Base-by-base conservation (phyloP, 2,888 invertebrate genomes). In the Hoplodrina blanda region DNA sequence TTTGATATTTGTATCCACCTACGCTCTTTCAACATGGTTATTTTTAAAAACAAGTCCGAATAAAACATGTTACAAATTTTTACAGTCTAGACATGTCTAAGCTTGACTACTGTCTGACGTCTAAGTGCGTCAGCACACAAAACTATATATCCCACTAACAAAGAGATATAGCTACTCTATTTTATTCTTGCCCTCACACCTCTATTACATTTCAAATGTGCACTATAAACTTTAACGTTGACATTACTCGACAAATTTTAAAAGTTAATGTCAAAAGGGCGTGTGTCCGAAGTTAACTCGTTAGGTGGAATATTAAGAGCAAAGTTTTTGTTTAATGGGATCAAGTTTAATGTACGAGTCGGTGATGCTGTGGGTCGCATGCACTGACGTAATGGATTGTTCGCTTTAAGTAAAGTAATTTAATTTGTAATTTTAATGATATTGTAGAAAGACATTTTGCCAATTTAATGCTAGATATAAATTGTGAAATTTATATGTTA, bases 241-340 rank as follows among this genome's bases (percentile, higher is more conserved):
- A 73, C 81, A 82, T 82, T 76, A 79, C 57, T 69, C 59, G 76
- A 70, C 79, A 70, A 80, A 83, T 85, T 80, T 86, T 86, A 89
- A 89, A 88, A 89, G 82, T 85, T 88, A 88, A 90, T 89, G 87
- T 88, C 90, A 81, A 80, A 88, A 89, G 88, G 86, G 83, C 86
- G 81, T 82, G 87, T 85, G 88, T 80, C 64, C 82, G 78, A 92
- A 95, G 92, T 94, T 93, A 89, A 84, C 91, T 92, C 94, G 89
- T 94, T 94, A 92, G 84, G 85, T 89, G 83, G 88, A 93, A 90
- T 92, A 92, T 93, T 91, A 93, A 92, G 90, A 90, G 92, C 77
- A 92, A 94, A 94, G 93, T 94, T 94, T 91, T 90, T 91, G 90
- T 89, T 86, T 91, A 91, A 94, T 91, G 91, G 88, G 72, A 81